Conservation (phyloP, 2,113 vertebrate genomes). For the Crotalus tigris region DNA sequence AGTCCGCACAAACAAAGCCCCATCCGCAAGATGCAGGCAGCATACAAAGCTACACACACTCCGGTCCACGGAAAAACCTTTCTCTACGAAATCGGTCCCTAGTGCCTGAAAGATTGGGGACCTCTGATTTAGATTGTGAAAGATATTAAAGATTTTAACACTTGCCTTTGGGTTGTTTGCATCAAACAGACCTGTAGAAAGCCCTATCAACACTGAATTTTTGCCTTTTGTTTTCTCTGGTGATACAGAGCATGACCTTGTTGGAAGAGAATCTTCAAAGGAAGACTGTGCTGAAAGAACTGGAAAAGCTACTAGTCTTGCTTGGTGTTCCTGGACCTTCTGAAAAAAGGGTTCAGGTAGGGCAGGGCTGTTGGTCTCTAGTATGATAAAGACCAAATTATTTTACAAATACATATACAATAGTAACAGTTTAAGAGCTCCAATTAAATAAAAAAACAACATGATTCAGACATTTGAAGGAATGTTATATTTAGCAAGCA, state of each 20-base stretch:
- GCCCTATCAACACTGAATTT: slow-evolving; percentile 83
- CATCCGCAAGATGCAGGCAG: too few relatives aligned
- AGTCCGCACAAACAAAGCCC: too few relatives aligned
- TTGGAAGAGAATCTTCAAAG: slow-evolving; percentile 79
- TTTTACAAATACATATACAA: slow-evolving; percentile 15
- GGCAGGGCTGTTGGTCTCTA: slow-evolving; percentile 49
- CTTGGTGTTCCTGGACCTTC: slow-evolving; percentile 73
- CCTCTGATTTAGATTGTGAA: neutral
- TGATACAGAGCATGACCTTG: slow-evolving; percentile 84
- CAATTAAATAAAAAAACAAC: neutral
- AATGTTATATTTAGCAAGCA: neutral
- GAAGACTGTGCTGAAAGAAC: slow-evolving; percentile 82
- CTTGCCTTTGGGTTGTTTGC: slow-evolving; percentile 93
- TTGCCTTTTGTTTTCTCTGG: slow-evolving; percentile 82
- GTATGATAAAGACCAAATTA: slow-evolving; percentile 36
- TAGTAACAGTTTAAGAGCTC: too few relatives aligned
- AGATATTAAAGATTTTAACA: slow-evolving; percentile 4
- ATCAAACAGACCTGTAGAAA: slow-evolving; percentile 94
- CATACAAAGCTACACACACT: too few relatives aligned
- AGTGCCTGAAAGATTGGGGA: too few relatives aligned
- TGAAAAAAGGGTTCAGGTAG: slow-evolving; percentile 78
- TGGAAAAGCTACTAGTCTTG: slow-evolving; percentile 69
- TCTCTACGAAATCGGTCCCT: too few relatives aligned
- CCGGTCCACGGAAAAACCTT: too few relatives aligned
- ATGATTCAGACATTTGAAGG: neutral